phyloP scores from a whole-genome alignment of 2,113 vertebrate genomes.

The Callipepla squamata region DNA sequence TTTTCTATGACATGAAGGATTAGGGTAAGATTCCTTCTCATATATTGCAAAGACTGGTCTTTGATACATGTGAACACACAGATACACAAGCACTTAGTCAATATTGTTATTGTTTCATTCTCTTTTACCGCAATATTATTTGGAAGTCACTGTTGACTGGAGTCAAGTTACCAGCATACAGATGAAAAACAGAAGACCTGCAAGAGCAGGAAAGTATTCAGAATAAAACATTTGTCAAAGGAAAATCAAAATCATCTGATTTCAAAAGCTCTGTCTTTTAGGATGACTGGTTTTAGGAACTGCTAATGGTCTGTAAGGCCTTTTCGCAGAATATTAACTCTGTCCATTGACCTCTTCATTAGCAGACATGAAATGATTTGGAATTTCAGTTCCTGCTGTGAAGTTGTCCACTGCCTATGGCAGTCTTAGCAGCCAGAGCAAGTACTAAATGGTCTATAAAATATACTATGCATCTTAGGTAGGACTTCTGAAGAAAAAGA shows the following conservation, averaged over 20 bases:
- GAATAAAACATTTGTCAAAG: background rate
- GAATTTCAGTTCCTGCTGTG: constrained; percentile 25
- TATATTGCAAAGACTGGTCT: background rate
- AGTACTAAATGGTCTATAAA: constrained; percentile 44
- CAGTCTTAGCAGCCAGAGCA: constrained; percentile 6
- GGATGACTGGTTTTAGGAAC: background rate
- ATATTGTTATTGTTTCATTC: background rate
- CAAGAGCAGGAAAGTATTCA: background rate
- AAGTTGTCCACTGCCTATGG: background rate
- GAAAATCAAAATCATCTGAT: background rate
- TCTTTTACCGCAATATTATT: background rate
- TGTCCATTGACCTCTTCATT: constrained; percentile 17
- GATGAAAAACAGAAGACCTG: background rate
- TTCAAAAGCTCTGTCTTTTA: background rate
- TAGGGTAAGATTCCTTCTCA: background rate
- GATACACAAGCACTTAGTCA: background rate
- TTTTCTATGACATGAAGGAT: background rate
- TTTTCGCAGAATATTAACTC: constrained; percentile 20
- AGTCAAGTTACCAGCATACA: background rate
- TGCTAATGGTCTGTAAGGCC: background rate
- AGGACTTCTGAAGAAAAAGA: background rate
- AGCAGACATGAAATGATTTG: constrained; percentile 20
- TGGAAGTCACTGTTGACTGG: background rate
- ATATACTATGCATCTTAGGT: background rate
- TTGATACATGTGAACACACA: background rate